Base-by-base conservation (phyloP, 2,113 vertebrate species). In the Nansenia antarctica region DNA sequence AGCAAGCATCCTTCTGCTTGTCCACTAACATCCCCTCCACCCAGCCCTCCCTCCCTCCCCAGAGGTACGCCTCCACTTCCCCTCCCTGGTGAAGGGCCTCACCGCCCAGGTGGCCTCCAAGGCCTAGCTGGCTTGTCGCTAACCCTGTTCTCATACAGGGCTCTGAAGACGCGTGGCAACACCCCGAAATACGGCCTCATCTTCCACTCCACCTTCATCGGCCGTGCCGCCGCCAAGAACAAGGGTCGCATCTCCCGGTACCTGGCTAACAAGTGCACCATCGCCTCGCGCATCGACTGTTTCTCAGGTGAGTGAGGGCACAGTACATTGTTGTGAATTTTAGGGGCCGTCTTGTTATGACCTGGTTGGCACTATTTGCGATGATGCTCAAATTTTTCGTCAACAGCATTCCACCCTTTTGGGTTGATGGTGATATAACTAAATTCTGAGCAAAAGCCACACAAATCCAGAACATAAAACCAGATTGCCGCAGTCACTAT, bases 161-260 rank as follows among this genome's bases (percentile, higher is more conserved):
- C 98, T 0, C 80, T 99, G 76, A 99, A 99, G 90, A 98, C 95
- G 0, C 89, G 86, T 3, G 96, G 97, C 24, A 99, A 99, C 90
- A 99, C 98, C 0, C 98, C 98, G 2, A 99, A 99, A 76, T 99
- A 99, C 0, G 97, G 98, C 12, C 92, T 99, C 24, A 99, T 99
- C 73, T 99, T 99, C 90, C 98, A 99, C 85, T 99, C 98, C 0
- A 99, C 98, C 29, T 99, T 99, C 85, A 99, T 99, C 0, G 98
- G 98, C 9, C 95, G 97, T 0, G 98, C 98, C 0, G 98, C 95
- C 0, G 94, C 96, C 77, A 98, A 97, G 89, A 99, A 99, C 92
- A 99, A 98, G 78, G 98, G 98, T 0, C 93, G 98, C 4, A 99
- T 99, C 90, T 99, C 97, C n/a, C 92, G 98, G 26, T 99, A 98